Evolutionary conservation across 2,113 vertebrate species (phyloP).

Genomic region (Rattus norvegicus): GRCr8 NC_086019.1:225625501-225626000

Average conservation of each 20-base stretch:
- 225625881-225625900: background rate
- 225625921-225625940: background rate
- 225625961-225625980: background rate
- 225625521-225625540: background rate
- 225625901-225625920: background rate
- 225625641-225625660: background rate
- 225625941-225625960: background rate
- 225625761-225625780: background rate
- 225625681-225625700: background rate
- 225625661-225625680: slow-evolving; percentile 15
- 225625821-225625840: background rate
- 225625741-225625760: background rate
- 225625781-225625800: background rate
- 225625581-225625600: background rate
- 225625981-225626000: background rate
- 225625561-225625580: background rate
- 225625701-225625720: background rate
- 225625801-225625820: background rate
- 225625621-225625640: background rate
- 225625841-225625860: background rate
- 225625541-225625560: background rate
- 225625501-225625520: background rate
- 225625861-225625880: background rate
- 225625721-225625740: too few species aligned
- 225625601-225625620: background rate